phyloP scores from a whole-genome alignment of 2,888 invertebrate species.

The Eupithecia insigniata region DNA sequence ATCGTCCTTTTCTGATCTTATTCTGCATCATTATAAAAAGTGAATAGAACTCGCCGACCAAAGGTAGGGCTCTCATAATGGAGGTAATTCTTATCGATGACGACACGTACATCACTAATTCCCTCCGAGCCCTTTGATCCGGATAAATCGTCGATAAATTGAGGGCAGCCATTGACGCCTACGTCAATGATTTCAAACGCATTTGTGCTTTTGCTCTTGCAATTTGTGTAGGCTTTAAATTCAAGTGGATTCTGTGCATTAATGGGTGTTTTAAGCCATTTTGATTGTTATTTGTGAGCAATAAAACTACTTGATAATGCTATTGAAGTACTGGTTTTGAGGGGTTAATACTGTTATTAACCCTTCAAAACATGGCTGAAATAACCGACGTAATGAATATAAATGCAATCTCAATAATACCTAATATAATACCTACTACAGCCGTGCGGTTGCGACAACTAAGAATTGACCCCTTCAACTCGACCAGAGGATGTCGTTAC shows the following conservation, averaged over 20 bases:
- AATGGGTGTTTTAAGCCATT: conserved; percentile 3
- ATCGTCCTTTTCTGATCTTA: not conserved
- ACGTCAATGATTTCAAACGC: conserved; percentile 37
- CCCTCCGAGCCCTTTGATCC: conserved; percentile 50
- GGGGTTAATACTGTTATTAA: no score
- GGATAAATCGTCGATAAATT: conserved; percentile 51
- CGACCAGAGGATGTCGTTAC: no score
- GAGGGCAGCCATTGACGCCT: conserved; percentile 40
- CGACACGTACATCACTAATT: conserved; percentile 54
- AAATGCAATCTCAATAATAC: not conserved
- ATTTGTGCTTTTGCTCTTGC: conserved; percentile 38
- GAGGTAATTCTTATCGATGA: conserved; percentile 57
- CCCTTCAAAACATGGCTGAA: not conserved
- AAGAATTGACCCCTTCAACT: no score
- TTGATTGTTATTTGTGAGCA: conserved; percentile 4
- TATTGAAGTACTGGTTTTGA: not conserved
- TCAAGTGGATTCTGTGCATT: conserved; percentile 20
- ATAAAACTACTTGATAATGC: conserved; percentile 3
- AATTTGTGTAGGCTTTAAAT: conserved; percentile 38
- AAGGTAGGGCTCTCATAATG: conserved; percentile 39
- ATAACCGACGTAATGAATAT: not conserved
- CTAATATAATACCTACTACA: no score
- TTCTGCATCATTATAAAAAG: conserved; percentile 6
- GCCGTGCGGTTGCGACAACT: no score
- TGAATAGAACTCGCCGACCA: conserved; percentile 20